These are phyloP conservation scores for Melopsittacus undulatus DNA, from an alignment of 2,797 vertebrate genomes.

Conservation along the genomic window DNA sequence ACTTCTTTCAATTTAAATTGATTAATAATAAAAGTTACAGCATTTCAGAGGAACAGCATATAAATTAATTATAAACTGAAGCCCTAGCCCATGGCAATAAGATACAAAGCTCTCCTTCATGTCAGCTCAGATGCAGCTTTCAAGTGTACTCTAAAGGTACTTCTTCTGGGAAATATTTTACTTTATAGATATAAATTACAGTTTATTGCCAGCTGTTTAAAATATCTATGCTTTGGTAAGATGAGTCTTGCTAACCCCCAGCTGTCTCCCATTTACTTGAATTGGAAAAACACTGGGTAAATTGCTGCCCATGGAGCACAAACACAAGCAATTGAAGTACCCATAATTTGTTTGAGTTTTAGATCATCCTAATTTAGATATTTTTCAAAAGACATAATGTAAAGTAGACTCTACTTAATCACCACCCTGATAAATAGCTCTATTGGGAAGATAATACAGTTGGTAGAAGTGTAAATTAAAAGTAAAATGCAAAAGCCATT, in stretches of 20 bases:
- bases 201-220: slow-evolving; percentile 65
- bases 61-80: slow-evolving; percentile 71
- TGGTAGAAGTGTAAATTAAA: slow-evolving; percentile 56
- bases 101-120: slow-evolving; percentile 56
- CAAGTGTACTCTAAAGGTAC: slow-evolving; percentile 54
- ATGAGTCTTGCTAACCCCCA: slow-evolving; percentile 46
- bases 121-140: slow-evolving; percentile 55
- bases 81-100: slow-evolving; percentile 50
- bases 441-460: slow-evolving; percentile 66
- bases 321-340: slow-evolving; percentile 67
- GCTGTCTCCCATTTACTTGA: slow-evolving; percentile 56
- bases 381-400: slow-evolving; percentile 64
- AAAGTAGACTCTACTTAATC: slow-evolving; percentile 67
- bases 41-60: slow-evolving; percentile 57
- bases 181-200: slow-evolving; percentile 61
- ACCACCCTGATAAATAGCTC: slow-evolving; percentile 58
- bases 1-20: slow-evolving; percentile 60
- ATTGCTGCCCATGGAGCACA: slow-evolving; percentile 56
- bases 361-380: slow-evolving; percentile 68
- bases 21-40: slow-evolving; percentile 61
- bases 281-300: slow-evolving; percentile 62
- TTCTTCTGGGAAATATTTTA: slow-evolving; percentile 61
- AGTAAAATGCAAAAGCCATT: slow-evolving; percentile 37
- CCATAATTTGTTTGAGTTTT: slow-evolving; percentile 63
- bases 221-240: slow-evolving; percentile 69